Percentiles rank a stretch among this genome's conserved stretches.
Evolutionary conservation across 2,888 invertebrate genomes (phyloP).

Genomic region (Trissoscelio sp.): DNA sequence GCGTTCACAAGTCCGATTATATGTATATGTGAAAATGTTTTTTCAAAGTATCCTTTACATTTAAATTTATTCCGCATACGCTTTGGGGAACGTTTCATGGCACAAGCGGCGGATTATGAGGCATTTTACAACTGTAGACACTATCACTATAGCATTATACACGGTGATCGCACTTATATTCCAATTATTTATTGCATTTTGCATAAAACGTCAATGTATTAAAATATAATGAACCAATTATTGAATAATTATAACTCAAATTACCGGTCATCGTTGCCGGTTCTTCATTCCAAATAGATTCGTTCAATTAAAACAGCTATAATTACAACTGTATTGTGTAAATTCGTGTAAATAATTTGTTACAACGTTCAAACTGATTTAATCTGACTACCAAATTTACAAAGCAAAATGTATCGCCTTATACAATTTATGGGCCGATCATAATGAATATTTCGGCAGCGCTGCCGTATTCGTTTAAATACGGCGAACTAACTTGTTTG

Average conservation of each 20-base stretch:
- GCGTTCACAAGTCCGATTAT: background rate
- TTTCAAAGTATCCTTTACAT: constrained; percentile 33
- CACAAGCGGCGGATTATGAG: constrained; percentile 17
- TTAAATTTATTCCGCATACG: constrained; percentile 44
- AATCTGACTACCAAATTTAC: constrained; percentile 17
- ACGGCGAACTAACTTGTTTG: constrained; percentile 12
- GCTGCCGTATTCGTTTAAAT: constrained; percentile 21
- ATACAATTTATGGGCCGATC: constrained; percentile 27
- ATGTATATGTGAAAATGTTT: constrained; percentile 25
- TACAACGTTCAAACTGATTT: constrained; percentile 8
- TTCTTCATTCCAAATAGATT: background rate
- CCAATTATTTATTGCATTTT: background rate
- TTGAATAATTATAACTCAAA: background rate
- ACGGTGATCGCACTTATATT: background rate
- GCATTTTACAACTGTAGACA: constrained; percentile 17
- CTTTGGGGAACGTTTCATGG: constrained; percentile 26
- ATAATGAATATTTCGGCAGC: constrained; percentile 34
- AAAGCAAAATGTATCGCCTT: constrained; percentile 1
- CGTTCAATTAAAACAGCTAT: constrained; percentile 4
- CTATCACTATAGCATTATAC: background rate
- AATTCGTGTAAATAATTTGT: constrained; percentile 9
- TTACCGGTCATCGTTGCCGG: background rate
- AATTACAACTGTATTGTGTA: background rate
- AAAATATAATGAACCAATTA: background rate
- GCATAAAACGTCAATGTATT: background rate